Percentiles rank a stretch among this genome's conserved stretches.
Conservation (phyloP, 2,113 vertebrate genomes). For the Raja brachyura region DNA sequence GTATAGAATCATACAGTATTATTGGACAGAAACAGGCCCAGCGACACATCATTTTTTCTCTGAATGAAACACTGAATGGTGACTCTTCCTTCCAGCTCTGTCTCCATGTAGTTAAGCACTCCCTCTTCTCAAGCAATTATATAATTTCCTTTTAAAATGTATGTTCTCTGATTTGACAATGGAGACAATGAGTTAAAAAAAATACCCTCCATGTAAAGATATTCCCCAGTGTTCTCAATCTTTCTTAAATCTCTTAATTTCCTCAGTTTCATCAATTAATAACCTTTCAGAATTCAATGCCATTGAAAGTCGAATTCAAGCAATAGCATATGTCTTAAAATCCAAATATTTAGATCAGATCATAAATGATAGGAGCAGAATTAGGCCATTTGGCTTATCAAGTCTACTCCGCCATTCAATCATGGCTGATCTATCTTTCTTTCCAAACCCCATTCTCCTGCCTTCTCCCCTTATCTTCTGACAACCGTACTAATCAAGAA, state of each 20-base stretch:
- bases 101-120: not conserved
- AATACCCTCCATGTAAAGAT: not conserved
- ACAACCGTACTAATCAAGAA: too few relatives aligned
- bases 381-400: too few relatives aligned
- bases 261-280: conserved; percentile 6
- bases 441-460: too few relatives aligned
- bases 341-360: too few relatives aligned
- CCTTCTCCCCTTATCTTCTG: too few relatives aligned
- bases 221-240: not conserved
- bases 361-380: too few relatives aligned
- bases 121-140: not conserved
- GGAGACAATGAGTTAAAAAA: not conserved
- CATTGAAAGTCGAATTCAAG: not conserved
- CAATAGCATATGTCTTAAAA: not conserved
- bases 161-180: too few relatives aligned
- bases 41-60: not conserved
- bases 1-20: not conserved
- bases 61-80: not conserved
- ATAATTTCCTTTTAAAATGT: not conserved
- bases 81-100: not conserved
- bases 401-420: too few relatives aligned
- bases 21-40: not conserved
- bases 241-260: not conserved
- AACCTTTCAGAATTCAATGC: not conserved
- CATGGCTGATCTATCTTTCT: too few relatives aligned